A percentile compares a stretch with the other conserved stretches of the same genome.
Conservation (phyloP, 1,140 invertebrate genomes). For the Heliconius congener region DNA sequence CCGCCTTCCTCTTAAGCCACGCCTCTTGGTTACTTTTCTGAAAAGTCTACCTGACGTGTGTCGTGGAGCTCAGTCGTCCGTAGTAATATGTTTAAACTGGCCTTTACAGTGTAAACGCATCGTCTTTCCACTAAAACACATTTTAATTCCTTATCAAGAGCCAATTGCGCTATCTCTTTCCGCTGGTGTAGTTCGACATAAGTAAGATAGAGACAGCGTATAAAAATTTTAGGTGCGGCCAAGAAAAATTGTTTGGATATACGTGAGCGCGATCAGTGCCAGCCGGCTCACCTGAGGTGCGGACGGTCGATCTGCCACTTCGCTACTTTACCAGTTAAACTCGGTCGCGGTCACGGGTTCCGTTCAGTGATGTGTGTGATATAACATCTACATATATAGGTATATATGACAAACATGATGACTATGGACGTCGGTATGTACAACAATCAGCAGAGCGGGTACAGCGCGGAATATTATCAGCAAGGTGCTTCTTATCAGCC, state of each 20-base stretch:
- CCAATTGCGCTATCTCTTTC: background rate
- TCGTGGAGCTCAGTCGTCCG: conserved; percentile 46
- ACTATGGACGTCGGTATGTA: conserved; percentile 82
- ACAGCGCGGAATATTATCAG: conserved; percentile 74
- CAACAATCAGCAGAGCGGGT: conserved; percentile 77
- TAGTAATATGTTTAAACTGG: conserved; percentile 41
- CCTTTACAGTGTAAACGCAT: conserved; percentile 38
- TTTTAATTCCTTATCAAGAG: conserved; percentile 56
- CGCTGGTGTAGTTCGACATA: background rate
- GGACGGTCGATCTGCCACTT: conserved; percentile 54
- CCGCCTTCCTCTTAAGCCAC: conserved; percentile 46
- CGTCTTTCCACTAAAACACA: conserved; percentile 57
- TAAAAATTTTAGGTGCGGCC: conserved; percentile 57
- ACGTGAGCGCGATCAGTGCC: conserved; percentile 59
- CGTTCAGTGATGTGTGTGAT: conserved; percentile 69
- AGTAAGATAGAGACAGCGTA: conserved; percentile 53
- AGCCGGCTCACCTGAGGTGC: conserved; percentile 63
- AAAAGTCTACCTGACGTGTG: conserved; percentile 51
- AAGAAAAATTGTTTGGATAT: conserved; percentile 55
- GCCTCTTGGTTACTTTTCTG: conserved; percentile 54
- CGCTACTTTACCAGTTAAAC: conserved; percentile 46
- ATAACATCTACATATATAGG: conserved; percentile 58
- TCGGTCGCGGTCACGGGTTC: conserved; percentile 45
- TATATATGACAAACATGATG: conserved; percentile 74
- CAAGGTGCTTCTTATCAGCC: conserved; percentile 64